A percentile compares a stretch with the other conserved stretches of the same genome.
Evolutionary conservation across 1,140 invertebrate species (phyloP).

Genomic region (Ostrea denselamellosa): DNA sequence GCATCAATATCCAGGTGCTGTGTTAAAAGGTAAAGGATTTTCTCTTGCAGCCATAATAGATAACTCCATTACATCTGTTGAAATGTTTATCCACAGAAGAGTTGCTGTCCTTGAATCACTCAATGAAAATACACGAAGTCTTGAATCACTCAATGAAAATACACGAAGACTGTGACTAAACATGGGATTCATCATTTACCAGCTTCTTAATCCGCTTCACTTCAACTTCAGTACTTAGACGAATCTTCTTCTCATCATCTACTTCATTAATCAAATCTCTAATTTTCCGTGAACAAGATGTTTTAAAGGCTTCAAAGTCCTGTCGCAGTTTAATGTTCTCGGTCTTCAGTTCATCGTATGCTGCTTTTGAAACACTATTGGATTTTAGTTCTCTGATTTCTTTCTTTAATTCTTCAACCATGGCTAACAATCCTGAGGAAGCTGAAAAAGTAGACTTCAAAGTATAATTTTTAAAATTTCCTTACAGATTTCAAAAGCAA

Average conservation of each 20-base stretch:
- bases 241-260: conserved; percentile 79
- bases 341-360: conserved; percentile 70
- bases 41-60: not conserved
- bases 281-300: conserved; percentile 70
- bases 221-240: conserved; percentile 77
- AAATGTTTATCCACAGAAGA: conserved; percentile 7
- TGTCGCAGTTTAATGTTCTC: conserved; percentile 70
- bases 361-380: conserved; percentile 70
- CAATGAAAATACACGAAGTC: not conserved
- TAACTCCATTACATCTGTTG: not conserved
- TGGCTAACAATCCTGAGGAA: conserved; percentile 54
- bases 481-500: too few relatives aligned
- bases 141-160: not conserved
- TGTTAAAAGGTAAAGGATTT: not conserved
- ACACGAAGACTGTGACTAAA: conserved; percentile 52
- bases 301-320: conserved; percentile 70
- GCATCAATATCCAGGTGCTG: conserved; percentile 19
- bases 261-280: conserved; percentile 76
- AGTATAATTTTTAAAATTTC: too few relatives aligned
- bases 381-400: conserved; percentile 67
- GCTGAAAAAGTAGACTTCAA: conserved; percentile 39
- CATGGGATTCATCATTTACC: conserved; percentile 69
- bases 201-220: conserved; percentile 78
- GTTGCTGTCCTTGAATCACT: not conserved
- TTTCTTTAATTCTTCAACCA: conserved; percentile 70